phyloP scores from a whole-genome alignment of 2,888 invertebrate genomes.

The Drosophila lutescens region DNA sequence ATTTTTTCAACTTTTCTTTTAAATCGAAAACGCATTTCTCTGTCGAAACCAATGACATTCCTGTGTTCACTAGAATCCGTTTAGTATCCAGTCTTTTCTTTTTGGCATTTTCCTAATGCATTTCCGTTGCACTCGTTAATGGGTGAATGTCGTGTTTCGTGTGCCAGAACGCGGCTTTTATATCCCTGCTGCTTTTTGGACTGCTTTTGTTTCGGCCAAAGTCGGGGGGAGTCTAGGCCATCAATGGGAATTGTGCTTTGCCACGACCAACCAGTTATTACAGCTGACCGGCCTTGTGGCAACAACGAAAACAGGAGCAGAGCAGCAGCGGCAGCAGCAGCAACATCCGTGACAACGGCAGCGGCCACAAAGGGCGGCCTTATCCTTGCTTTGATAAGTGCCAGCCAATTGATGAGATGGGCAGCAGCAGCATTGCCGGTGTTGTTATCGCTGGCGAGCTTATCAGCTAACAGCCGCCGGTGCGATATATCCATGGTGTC shows the following conservation, averaged over 20 bases:
- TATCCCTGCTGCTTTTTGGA: constrained; percentile 12
- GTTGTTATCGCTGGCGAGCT: constrained; percentile 36
- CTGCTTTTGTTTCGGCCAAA: constrained; percentile 19
- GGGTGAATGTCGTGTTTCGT: constrained; percentile 17
- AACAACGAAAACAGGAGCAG: constrained; percentile 16
- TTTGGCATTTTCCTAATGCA: constrained; percentile 47
- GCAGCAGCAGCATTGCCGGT: constrained; percentile 3
- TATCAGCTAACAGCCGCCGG: constrained; percentile 27
- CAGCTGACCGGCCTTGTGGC: constrained; percentile 51
- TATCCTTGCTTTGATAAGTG: constrained; percentile 72
- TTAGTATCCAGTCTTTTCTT: neutral
- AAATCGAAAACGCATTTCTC: neutral
- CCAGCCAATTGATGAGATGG: constrained; percentile 55
- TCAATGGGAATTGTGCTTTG: constrained; percentile 22
- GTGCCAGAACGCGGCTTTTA: constrained; percentile 33
- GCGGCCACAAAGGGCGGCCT: constrained; percentile 41
- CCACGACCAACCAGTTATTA: constrained; percentile 42
- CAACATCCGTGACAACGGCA: constrained; percentile 8
- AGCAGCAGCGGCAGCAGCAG: neutral
- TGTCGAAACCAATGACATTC: neutral
- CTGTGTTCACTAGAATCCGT: neutral
- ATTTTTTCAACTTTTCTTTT: no score
- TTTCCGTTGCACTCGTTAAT: constrained; percentile 55
- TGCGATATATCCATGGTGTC: neutral
- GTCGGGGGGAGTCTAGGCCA: neutral